Conservation (phyloP, 2,113 vertebrate species). For the Psittacula cyanocephala region DNA sequence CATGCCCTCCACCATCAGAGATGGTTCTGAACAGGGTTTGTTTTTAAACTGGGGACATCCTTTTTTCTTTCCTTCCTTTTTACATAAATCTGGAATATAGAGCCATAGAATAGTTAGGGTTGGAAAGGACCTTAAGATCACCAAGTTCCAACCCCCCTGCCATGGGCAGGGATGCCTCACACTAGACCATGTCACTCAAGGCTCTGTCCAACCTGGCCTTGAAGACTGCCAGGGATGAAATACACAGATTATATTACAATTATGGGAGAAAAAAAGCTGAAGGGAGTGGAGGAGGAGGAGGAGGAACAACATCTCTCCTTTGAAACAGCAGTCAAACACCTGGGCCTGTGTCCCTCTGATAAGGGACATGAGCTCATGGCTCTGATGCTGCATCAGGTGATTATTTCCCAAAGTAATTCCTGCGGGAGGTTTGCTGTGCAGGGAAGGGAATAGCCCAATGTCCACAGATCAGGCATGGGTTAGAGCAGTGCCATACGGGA, state of each 20-base stretch:
- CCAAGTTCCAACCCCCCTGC: not conserved
- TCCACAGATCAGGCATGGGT: rapidly evolving
- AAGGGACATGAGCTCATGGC: not conserved
- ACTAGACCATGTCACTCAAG: not conserved
- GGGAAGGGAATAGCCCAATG: not conserved
- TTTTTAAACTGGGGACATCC: not conserved
- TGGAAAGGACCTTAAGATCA: not conserved
- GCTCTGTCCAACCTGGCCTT: not conserved
- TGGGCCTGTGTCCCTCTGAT: not conserved
- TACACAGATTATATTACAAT: not conserved
- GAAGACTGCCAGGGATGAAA: not conserved
- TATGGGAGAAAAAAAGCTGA: not conserved
- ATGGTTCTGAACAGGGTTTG: not conserved
- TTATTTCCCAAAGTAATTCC: not conserved
- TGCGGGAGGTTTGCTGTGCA: not conserved
- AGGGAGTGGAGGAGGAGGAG: not conserved
- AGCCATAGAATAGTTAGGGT: not conserved
- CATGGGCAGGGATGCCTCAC: not conserved
- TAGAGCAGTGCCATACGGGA: rapidly evolving
- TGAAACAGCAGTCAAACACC: not conserved
- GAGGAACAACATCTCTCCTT: not conserved
- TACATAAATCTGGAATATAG: not conserved
- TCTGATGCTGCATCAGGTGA: not conserved
- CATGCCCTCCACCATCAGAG: not conserved
- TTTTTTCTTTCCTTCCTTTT: not conserved